A percentile compares a stretch with the other conserved stretches of the same genome.
These are phyloP conservation scores for Tiphia femorata DNA, from an alignment of 2,888 invertebrate species.

Conservation along the genomic window DNA sequence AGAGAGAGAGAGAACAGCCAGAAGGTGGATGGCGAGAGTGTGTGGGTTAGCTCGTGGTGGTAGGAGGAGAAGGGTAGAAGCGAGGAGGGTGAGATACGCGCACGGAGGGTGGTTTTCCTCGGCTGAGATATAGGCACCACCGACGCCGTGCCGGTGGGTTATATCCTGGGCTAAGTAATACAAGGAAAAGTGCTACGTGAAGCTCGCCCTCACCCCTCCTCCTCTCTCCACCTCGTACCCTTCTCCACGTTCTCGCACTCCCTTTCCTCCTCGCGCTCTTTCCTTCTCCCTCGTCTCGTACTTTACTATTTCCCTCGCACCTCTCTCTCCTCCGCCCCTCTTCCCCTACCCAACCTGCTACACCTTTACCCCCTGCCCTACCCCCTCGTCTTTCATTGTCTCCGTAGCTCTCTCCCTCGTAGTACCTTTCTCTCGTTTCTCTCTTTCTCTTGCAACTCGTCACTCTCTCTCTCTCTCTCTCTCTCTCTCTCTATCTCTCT, in stretches of 20 bases:
- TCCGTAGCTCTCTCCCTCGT: background rate
- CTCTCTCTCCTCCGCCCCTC: background rate
- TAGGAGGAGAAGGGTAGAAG: conserved; percentile 24
- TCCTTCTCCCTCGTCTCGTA: conserved; percentile 20
- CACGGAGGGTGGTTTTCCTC: conserved; percentile 64
- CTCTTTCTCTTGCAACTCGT: conserved; percentile 4
- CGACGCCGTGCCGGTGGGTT: conserved; percentile 55
- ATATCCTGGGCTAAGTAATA: conserved; percentile 66
- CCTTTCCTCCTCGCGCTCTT: conserved; percentile 4
- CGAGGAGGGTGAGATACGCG: conserved; percentile 59
- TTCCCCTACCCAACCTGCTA: background rate
- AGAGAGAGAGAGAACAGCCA: conserved; percentile 31
- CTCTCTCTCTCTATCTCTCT: conserved; percentile 19
- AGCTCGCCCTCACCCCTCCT: conserved; percentile 34
- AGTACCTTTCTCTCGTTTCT: background rate
- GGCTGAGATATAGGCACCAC: conserved; percentile 62
- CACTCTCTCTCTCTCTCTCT: background rate
- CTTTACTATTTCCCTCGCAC: conserved; percentile 16
- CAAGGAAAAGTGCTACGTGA: conserved; percentile 64
- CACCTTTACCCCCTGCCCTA: conserved; percentile 2
- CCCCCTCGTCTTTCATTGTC: background rate
- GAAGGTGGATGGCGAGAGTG: conserved; percentile 37
- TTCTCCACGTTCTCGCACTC: conserved; percentile 3
- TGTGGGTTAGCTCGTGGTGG: conserved; percentile 21
- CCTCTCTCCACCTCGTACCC: conserved; percentile 8